Evolutionary conservation across 2,113 vertebrate species (phyloP).

Genomic region (Microcebus jonahi): DNA sequence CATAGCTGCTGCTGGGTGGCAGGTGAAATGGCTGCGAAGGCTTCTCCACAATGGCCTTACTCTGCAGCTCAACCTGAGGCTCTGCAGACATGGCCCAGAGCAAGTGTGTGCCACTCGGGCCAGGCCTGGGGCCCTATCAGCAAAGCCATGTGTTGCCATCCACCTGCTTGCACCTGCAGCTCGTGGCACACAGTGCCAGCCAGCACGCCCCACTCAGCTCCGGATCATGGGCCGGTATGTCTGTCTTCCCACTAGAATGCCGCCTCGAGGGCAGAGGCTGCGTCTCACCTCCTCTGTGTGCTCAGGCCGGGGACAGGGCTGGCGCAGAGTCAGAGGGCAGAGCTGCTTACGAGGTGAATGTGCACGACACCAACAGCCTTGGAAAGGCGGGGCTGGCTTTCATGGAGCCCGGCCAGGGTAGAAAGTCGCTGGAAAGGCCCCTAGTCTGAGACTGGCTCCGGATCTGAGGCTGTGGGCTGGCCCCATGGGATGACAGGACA

Average conservation of each 20-base stretch:
- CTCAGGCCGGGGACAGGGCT: not conserved
- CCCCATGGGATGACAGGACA: fast-evolving
- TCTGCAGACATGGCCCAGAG: not conserved
- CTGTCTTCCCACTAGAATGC: not conserved
- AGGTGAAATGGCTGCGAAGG: fast-evolving
- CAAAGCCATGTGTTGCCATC: not conserved
- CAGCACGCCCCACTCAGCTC: fast-evolving
- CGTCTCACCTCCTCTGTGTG: not conserved
- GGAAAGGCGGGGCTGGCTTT: not conserved
- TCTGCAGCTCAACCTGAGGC: too few relatives aligned
- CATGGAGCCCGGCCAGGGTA: not conserved
- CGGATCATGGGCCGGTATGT: fast-evolving
- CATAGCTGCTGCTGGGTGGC: not conserved
- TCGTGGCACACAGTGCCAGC: fast-evolving
- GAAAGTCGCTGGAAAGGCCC: not conserved
- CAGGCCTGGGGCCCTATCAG: not conserved
- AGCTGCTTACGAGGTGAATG: not conserved
- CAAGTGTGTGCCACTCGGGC: fast-evolving
- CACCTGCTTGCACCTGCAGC: not conserved
- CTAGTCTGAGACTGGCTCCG: not conserved
- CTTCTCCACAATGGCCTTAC: fast-evolving
- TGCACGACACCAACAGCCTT: fast-evolving
- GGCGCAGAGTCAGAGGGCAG: fast-evolving
- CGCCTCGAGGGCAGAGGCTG: not conserved
- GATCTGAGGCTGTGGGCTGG: not conserved